These are phyloP conservation scores for Periophthalmus modestus DNA, from an alignment of 2,113 vertebrate genomes.

Conservation along the genomic window DNA sequence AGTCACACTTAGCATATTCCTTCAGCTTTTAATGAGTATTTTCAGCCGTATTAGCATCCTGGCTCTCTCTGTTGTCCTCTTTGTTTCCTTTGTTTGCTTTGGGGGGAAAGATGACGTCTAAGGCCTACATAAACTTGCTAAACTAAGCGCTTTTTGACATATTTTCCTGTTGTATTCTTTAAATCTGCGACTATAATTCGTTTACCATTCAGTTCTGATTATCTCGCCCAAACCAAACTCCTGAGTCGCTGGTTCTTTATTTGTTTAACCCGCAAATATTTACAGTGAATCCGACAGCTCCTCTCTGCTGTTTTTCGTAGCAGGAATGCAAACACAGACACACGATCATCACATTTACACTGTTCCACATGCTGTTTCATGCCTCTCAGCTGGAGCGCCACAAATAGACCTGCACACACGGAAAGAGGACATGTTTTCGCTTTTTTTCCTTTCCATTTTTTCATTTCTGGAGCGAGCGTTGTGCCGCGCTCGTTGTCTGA, in stretches of 20 bases:
- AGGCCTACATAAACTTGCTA: too few species aligned
- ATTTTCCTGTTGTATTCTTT: too few species aligned
- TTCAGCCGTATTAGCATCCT: too few species aligned
- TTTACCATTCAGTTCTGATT: not conserved
- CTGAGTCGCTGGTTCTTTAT: not conserved
- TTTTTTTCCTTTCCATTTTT: not conserved
- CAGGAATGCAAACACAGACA: slow-evolving; percentile 43
- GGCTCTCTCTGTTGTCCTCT: too few species aligned
- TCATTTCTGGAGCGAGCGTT: slow-evolving; percentile 28
- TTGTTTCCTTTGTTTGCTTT: too few species aligned
- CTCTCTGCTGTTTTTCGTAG: slow-evolving; percentile 46
- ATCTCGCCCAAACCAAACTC: not conserved
- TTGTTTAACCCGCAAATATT: slow-evolving; percentile 12
- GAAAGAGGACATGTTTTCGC: slow-evolving; percentile 25
- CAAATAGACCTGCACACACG: slow-evolving; percentile 36
- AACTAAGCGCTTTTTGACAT: too few species aligned
- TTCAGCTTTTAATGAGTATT: too few species aligned
- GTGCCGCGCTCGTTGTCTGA: slow-evolving; percentile 55
- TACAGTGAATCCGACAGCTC: slow-evolving; percentile 42
- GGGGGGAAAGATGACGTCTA: too few species aligned
- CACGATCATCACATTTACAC: slow-evolving; percentile 43
- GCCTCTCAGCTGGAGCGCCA: slow-evolving; percentile 21
- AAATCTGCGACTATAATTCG: not conserved
- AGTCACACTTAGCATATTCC: too few species aligned
- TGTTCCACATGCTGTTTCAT: slow-evolving; percentile 41